A percentile compares a stretch with the other conserved stretches of the same genome.
Conservation (phyloP, 2,113 vertebrate species). For the Monarcha castaneiventris region DNA sequence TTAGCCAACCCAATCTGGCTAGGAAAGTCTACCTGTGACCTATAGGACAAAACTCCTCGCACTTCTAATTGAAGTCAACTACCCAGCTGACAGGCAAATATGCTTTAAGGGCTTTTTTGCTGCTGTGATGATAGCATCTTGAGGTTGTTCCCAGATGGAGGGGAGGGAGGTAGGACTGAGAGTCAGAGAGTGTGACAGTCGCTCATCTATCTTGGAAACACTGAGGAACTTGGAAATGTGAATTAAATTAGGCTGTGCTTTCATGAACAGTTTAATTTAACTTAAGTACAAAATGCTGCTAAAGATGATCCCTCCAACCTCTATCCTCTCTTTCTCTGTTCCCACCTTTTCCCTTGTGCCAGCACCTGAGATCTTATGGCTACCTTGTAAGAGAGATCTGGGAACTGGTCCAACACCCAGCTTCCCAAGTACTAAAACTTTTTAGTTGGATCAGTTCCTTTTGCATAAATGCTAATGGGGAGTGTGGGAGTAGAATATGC, state of each 20-base stretch:
- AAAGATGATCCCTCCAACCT: not conserved
- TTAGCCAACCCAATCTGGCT: not conserved
- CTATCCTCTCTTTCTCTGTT: not conserved
- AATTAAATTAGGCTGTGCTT: slow-evolving; percentile 27
- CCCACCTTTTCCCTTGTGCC: not conserved
- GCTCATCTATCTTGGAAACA: slow-evolving; percentile 48
- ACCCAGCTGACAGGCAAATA: slow-evolving; percentile 58
- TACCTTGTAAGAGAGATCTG: not conserved
- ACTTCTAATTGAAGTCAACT: slow-evolving; percentile 58
- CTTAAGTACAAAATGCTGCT: not conserved
- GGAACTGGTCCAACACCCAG: not conserved
- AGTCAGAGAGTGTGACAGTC: slow-evolving; percentile 52
- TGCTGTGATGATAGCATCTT: slow-evolving; percentile 30
- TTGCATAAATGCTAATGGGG: not conserved
- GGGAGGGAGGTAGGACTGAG: slow-evolving; percentile 47
- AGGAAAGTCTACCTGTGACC: slow-evolving; percentile 16
- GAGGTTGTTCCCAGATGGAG: slow-evolving; percentile 61
- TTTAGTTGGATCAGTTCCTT: not conserved
- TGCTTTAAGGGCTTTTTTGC: slow-evolving; percentile 38
- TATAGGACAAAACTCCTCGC: slow-evolving; percentile 13
- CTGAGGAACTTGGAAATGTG: slow-evolving; percentile 22
- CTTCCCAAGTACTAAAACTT: not conserved
- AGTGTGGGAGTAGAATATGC: not conserved
- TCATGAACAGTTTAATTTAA: not conserved
- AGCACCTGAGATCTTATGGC: not conserved